Evolutionary conservation across 2,797 vertebrate species (phyloP), one percentile per base, ranked within the genome.

Genomic region (Poecilia wingei): DNA sequence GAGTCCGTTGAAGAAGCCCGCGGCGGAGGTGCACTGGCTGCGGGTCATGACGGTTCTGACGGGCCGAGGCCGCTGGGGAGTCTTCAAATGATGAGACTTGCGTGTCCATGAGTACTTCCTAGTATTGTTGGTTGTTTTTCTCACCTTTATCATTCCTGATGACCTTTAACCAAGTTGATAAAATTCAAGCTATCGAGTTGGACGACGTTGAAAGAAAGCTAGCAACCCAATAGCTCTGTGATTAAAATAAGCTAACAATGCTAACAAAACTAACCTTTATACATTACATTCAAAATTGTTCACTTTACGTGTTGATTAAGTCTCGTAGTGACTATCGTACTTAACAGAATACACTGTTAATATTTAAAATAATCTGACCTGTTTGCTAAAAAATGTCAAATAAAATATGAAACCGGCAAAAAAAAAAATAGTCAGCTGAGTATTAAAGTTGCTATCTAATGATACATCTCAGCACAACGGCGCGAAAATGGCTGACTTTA

Each of bases 1-100:
- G 16, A 96, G 88, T 6, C 64, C 33, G 74, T 83, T 77, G 6
- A 95, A 91, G 75, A 89, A 78, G 79, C 79, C 74, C 78, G 46
- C 46, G 22, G 43, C 18, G 72, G 14, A 18, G 53, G 0, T 3
- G 1, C 47, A 4, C 61, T 84, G 92, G 75, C 86, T 92, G 61
- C 93, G 88, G 72, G 91, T 93, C 55, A 78, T 41, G 36, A 89
- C 72, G 74, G 81, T 90, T 31, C 86, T 86, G 39, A 75, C 18
- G 0, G 82, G 75, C 3, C 28, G 74, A 16, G 69, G 57, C 53
- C 74, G 74, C 31, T 10, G 13, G 3, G 0, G 31, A 12, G 57
- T 79, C 74, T 61, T 75, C 46, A 28, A 7, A 0, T 10, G 57
- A 9, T 57, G 43, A 10, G 70, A 33, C 57, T 39, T 82, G 7